A percentile compares a stretch with the other conserved stretches of the same genome.
phyloP scores from a whole-genome alignment of 2,797 vertebrate genomes.

The Adrianichthys oophorus region DNA sequence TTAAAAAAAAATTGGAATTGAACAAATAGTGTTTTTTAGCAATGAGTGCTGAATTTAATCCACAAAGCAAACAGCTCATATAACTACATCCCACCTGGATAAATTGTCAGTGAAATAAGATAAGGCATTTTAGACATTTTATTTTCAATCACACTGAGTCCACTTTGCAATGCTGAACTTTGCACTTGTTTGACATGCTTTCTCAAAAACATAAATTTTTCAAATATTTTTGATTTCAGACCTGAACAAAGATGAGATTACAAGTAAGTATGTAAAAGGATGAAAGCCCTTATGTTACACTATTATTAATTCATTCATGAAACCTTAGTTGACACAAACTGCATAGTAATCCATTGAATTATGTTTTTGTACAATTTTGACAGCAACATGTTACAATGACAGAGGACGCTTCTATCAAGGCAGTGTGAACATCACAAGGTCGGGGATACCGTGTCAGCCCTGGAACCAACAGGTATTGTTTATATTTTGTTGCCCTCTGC shows the following conservation, averaged over 20 bases:
- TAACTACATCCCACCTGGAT: no score
- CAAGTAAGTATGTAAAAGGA: conserved; percentile 83
- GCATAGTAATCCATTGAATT: not conserved
- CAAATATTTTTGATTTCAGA: conserved; percentile 72
- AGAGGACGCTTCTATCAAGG: conserved; percentile 88
- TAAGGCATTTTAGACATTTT: no score
- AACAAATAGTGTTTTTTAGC: no score
- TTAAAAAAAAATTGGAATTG: no score
- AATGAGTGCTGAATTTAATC: no score
- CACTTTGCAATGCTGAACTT: no score
- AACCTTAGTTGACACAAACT: not conserved
- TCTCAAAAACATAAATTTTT: not conserved
- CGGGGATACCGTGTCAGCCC: conserved; percentile 84
- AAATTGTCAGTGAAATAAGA: no score
- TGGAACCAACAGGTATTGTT: conserved; percentile 81
- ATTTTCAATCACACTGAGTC: no score
- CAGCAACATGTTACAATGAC: conserved; percentile 85
- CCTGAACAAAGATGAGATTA: conserved; percentile 86
- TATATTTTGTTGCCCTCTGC: no score
- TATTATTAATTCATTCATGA: not conserved
- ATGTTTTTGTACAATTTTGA: conserved; percentile 16
- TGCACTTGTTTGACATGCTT: no score
- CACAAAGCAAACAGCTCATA: no score
- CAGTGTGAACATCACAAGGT: conserved; percentile 78
- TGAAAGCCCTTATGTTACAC: not conserved